Evolutionary conservation across 1,140 invertebrate genomes (phyloP).

Genomic region (Thereuonema tuberculata): DNA sequence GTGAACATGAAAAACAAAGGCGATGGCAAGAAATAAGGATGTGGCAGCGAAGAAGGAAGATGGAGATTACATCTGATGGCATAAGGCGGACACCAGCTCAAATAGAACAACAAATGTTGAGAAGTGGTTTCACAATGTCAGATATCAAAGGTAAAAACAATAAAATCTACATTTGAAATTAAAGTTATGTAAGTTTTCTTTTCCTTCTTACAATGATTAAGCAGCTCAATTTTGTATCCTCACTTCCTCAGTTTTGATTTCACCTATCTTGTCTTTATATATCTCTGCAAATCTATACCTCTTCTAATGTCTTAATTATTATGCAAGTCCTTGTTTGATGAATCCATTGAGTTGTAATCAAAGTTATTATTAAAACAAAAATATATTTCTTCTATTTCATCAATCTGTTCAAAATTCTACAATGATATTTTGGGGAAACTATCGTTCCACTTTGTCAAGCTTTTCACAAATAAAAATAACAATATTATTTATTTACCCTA

Average conservation of each 20-base stretch:
- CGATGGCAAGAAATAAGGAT: conserved; percentile 81
- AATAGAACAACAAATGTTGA: conserved; percentile 77
- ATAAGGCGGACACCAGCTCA: conserved; percentile 50
- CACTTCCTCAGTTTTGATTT: neutral
- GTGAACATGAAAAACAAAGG: conserved; percentile 62
- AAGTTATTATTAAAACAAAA: no score
- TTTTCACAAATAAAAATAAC: no score
- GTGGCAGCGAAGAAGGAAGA: conserved; percentile 56
- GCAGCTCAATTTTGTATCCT: neutral
- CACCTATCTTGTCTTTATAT: no score
- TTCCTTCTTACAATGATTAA: conserved; percentile 10
- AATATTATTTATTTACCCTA: no score
- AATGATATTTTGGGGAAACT: no score
- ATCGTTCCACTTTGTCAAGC: no score
- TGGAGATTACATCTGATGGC: conserved; percentile 40
- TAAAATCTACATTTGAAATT: conserved; percentile 11
- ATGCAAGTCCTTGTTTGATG: no score
- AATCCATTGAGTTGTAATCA: no score
- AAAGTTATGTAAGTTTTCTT: conserved; percentile 11
- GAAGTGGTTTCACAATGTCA: conserved; percentile 78
- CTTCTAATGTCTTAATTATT: no score
- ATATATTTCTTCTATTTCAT: no score
- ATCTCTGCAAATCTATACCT: no score
- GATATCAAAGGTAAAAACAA: conserved; percentile 65
- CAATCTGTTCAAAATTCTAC: no score